A percentile compares a stretch with the other conserved stretches of the same genome.
Evolutionary conservation across 2,113 vertebrate species (phyloP).

Genomic region (Camelus bactrianus): DNA sequence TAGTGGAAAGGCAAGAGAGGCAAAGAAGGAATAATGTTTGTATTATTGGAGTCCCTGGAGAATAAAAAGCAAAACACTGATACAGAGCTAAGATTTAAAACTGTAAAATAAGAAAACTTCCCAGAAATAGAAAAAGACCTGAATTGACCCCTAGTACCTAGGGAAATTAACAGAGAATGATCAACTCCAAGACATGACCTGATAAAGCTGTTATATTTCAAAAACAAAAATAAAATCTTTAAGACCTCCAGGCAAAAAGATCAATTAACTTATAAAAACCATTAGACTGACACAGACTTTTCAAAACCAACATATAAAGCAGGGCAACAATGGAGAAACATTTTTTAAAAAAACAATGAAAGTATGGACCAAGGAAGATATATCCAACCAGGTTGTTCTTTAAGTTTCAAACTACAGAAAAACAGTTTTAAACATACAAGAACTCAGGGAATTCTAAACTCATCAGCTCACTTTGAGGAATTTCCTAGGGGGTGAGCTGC

Average conservation of each 20-base stretch:
- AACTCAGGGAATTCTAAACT: neutral
- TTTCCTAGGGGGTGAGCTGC: neutral
- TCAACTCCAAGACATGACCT: slow-evolving; percentile 15
- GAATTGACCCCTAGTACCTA: neutral
- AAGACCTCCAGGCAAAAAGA: slow-evolving; percentile 36
- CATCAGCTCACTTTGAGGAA: neutral
- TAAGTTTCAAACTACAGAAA: neutral
- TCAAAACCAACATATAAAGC: slow-evolving; percentile 12
- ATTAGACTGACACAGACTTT: neutral
- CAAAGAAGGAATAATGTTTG: slow-evolving; percentile 55
- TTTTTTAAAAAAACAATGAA: neutral
- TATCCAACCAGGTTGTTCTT: neutral
- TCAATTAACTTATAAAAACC: slow-evolving; percentile 37
- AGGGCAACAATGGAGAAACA: neutral
- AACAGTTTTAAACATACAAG: neutral
- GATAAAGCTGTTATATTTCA: slow-evolving; percentile 36
- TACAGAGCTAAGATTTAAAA: slow-evolving; percentile 9
- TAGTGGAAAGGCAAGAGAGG: neutral
- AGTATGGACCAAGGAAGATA: neutral
- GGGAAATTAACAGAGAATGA: slow-evolving; percentile 50
- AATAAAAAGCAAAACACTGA: neutral
- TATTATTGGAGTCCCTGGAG: slow-evolving; percentile 16
- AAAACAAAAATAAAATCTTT: slow-evolving; percentile 53
- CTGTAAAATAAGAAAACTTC: neutral
- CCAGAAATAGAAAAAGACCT: slow-evolving; percentile 25